These are phyloP conservation scores for Enoplolaimus lenunculus DNA, from an alignment of 2,888 invertebrate genomes.

Conservation along the genomic window DNA sequence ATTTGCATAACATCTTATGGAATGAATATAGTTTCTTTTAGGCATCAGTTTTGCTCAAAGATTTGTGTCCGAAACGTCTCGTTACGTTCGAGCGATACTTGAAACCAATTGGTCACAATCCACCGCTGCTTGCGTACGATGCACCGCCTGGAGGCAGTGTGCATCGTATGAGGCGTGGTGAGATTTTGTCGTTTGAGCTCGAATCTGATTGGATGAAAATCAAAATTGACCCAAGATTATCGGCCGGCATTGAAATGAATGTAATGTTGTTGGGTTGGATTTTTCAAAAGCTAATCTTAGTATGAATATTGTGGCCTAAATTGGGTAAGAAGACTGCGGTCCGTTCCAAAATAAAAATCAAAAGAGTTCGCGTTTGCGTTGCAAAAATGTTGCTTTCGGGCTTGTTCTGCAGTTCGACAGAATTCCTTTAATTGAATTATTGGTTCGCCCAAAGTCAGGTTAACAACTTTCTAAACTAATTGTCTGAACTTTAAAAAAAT, in stretches of 20 bases:
- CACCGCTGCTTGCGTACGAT: neutral
- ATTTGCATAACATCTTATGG: too few relatives aligned
- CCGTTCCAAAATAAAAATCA: neutral
- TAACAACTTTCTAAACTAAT: too few relatives aligned
- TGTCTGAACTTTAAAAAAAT: too few relatives aligned
- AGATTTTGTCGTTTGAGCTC: neutral
- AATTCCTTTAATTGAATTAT: too few relatives aligned
- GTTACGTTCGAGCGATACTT: neutral
- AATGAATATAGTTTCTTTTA: too few relatives aligned
- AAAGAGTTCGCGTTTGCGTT: too few relatives aligned
- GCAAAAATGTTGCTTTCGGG: too few relatives aligned
- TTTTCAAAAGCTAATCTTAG: too few relatives aligned
- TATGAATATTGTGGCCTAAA: neutral
- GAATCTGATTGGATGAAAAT: conserved; percentile 2
- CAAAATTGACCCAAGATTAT: neutral
- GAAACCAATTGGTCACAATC: neutral
- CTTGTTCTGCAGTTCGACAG: too few relatives aligned
- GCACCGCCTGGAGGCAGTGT: neutral
- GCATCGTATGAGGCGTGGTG: conserved; percentile 2
- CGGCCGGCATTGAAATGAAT: neutral
- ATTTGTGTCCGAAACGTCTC: conserved; percentile 10
- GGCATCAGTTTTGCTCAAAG: too few relatives aligned
- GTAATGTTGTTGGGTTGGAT: too few relatives aligned
- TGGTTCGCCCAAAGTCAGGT: too few relatives aligned
- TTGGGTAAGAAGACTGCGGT: neutral